Conservation (phyloP, 2,888 invertebrate genomes). For the Ochropacha duplaris region DNA sequence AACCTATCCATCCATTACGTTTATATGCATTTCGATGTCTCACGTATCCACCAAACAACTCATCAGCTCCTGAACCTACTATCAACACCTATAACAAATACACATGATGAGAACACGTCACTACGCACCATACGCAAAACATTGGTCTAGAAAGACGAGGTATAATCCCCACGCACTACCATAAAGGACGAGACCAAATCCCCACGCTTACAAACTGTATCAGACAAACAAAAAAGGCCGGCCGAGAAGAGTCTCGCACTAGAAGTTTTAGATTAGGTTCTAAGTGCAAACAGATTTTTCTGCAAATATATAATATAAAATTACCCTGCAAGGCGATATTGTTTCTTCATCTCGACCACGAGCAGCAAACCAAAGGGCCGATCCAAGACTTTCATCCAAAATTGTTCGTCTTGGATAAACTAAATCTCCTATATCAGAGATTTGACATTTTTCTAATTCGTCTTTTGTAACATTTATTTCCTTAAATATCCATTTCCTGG, state of each 20-base stretch:
- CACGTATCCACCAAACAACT: constrained; percentile 96
- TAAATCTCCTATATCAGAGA: constrained; percentile 86
- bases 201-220: no score
- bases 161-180: no score
- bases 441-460: constrained; percentile 84
- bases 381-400: constrained; percentile 97
- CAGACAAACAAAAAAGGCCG: no score
- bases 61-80: constrained; percentile 98
- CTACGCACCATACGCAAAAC: no score
- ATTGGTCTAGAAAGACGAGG: no score
- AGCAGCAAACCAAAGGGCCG: constrained; percentile 98
- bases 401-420: constrained; percentile 94
- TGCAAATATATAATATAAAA: background rate
- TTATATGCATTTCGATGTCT: constrained; percentile 90
- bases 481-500: constrained; percentile 91
- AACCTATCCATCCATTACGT: constrained; percentile 80
- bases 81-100: constrained; percentile 85
- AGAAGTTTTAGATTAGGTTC: no score
- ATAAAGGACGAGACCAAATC: no score
- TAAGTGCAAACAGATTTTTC: no score
- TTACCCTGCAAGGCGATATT: constrained; percentile 85
- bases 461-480: constrained; percentile 88
- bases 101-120: no score
- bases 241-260: no score
- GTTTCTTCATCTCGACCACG: constrained; percentile 84